A percentile compares a stretch with the other conserved stretches of the same genome.
Evolutionary conservation across 2,888 invertebrate genomes (phyloP).

Genomic region (Rhogogaster chlorosoma): DNA sequence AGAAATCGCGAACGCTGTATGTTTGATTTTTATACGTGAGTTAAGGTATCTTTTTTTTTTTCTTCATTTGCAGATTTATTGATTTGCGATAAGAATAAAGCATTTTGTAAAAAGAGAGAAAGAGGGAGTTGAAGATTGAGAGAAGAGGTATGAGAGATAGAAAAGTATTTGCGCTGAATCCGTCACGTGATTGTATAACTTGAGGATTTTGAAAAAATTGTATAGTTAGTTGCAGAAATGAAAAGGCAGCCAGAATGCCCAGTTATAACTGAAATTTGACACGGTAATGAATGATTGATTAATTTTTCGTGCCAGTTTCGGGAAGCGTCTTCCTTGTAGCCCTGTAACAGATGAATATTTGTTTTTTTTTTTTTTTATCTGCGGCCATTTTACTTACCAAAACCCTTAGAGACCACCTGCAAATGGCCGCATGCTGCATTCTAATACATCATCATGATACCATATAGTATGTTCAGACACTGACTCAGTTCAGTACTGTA

Average conservation of each 20-base stretch:
- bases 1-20: background rate
- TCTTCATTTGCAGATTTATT: background rate
- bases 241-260: constrained; percentile 68
- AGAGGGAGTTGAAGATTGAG: background rate
- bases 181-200: background rate
- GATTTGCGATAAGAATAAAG: background rate
- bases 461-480: constrained; percentile 74
- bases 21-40: background rate
- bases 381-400: constrained; percentile 77
- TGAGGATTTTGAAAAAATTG: background rate
- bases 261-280: constrained; percentile 58
- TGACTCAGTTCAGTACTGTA: constrained; percentile 67
- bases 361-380: constrained; percentile 67
- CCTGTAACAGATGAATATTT: constrained; percentile 69
- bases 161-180: background rate
- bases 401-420: constrained; percentile 73
- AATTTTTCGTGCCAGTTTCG: constrained; percentile 34
- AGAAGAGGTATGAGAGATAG: background rate
- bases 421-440: constrained; percentile 77
- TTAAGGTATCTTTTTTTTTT: background rate
- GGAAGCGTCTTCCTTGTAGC: constrained; percentile 53
- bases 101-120: constrained; percentile 21
- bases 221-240: background rate
- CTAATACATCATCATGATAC: constrained; percentile 77
- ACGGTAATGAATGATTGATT: constrained; percentile 42